Evolutionary conservation across 2,113 vertebrate genomes (phyloP).

Genomic region (Lota lota): DNA sequence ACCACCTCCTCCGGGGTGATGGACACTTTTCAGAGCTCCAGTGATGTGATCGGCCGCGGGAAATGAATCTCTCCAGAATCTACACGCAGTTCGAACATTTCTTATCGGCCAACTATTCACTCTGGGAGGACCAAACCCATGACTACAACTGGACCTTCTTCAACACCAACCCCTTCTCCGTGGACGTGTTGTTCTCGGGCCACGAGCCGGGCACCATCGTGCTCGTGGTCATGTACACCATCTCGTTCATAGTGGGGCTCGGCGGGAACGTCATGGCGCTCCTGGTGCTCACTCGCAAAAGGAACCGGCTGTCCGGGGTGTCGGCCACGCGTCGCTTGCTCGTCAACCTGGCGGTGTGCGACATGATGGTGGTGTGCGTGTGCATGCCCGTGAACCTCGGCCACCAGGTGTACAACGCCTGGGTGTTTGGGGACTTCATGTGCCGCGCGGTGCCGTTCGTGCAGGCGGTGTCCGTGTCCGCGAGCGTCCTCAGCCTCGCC

Average conservation of each 20-base stretch:
- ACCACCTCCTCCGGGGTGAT: neutral
- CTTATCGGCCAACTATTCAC: conserved; percentile 49
- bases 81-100: conserved; percentile 44
- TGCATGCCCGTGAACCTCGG: conserved; percentile 71
- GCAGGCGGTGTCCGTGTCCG: conserved; percentile 67
- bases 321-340: conserved; percentile 63
- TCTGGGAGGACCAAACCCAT: conserved; percentile 18
- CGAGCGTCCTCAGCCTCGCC: conserved; percentile 65
- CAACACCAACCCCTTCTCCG: conserved; percentile 38
- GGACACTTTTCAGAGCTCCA: neutral
- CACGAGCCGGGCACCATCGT: conserved; percentile 64
- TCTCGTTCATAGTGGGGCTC: conserved; percentile 62
- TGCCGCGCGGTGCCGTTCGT: conserved; percentile 68
- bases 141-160: conserved; percentile 34
- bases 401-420: conserved; percentile 65
- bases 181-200: conserved; percentile 60
- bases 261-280: conserved; percentile 66
- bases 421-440: conserved; percentile 68
- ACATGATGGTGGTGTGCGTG: conserved; percentile 71
- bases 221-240: conserved; percentile 59
- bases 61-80: conserved; percentile 54
- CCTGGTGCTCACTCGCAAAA: conserved; percentile 52
- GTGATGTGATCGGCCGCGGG: conserved; percentile 11
- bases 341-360: conserved; percentile 65
- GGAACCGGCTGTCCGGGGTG: conserved; percentile 46